Evolutionary conservation across 2,888 invertebrate species (phyloP).

Genomic region (Cheilosia vernalis): DNA sequence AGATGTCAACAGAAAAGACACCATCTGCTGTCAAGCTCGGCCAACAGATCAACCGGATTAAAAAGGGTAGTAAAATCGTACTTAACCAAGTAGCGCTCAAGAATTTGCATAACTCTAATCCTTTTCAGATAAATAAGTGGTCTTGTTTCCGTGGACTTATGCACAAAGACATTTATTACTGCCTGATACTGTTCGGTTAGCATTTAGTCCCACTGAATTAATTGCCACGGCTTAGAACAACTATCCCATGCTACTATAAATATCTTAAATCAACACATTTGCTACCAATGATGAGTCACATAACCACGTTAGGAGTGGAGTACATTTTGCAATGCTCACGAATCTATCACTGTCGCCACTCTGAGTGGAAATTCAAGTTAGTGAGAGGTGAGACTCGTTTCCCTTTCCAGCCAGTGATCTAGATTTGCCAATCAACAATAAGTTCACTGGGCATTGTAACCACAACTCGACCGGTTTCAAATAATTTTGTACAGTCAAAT

Average conservation of each 20-base stretch:
- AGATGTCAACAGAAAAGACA: too few relatives aligned
- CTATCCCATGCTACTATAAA: neutral
- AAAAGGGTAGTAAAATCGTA: neutral
- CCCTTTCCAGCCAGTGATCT: neutral
- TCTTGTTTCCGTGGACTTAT: neutral
- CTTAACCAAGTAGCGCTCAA: neutral
- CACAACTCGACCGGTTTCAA: neutral
- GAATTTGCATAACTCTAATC: neutral
- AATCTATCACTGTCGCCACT: neutral
- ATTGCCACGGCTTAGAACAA: neutral
- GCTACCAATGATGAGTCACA: neutral
- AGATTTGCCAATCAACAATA: neutral
- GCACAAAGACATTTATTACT: neutral
- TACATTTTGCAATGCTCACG: neutral
- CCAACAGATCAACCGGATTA: neutral
- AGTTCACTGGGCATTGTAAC: neutral
- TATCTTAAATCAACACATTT: too few relatives aligned
- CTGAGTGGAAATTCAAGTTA: neutral
- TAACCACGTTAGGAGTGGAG: neutral
- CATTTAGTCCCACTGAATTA: neutral
- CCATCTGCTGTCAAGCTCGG: neutral
- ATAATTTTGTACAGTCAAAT: neutral
- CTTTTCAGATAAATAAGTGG: neutral
- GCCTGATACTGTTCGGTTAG: neutral
- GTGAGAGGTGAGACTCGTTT: neutral